Evolutionary conservation across 1,140 invertebrate genomes (phyloP).

Genomic region (Hyposmocoma kahamanoa): DNA sequence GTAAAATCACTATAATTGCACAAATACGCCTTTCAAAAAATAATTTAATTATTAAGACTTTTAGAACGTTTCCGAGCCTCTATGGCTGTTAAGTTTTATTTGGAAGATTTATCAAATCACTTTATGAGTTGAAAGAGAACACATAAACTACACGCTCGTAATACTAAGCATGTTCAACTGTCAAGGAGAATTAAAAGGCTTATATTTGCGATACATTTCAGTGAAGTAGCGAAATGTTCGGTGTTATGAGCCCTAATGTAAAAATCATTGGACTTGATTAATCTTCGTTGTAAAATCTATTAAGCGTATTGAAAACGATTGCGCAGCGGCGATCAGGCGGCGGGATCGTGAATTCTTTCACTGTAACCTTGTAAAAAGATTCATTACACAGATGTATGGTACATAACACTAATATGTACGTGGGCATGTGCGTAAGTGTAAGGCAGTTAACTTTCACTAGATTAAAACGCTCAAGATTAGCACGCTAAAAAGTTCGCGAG

Average conservation of each 20-base stretch:
- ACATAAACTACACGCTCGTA: too few relatives aligned
- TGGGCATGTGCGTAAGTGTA: constrained; percentile 17
- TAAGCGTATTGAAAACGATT: constrained; percentile 24
- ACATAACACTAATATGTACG: constrained; percentile 11
- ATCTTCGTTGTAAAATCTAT: constrained; percentile 23
- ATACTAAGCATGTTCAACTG: too few relatives aligned
- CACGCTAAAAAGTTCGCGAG: constrained; percentile 41
- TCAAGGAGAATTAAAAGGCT: too few relatives aligned
- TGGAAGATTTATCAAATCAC: constrained; percentile 26
- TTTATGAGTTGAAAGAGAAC: constrained; percentile 32
- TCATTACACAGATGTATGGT: not conserved
- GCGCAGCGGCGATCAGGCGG: not conserved
- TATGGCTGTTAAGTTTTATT: constrained; percentile 31
- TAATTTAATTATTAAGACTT: constrained; percentile 28
- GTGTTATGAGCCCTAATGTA: not conserved
- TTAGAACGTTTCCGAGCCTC: constrained; percentile 31
- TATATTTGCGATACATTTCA: too few relatives aligned
- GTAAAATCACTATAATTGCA: constrained; percentile 27
- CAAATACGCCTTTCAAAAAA: not conserved
- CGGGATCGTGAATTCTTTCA: not conserved
- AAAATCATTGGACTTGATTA: constrained; percentile 13
- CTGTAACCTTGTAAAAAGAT: not conserved
- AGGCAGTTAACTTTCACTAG: constrained; percentile 47
- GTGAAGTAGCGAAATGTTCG: too few relatives aligned
- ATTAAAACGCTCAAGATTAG: constrained; percentile 36